phyloP scores from a whole-genome alignment of 2,888 invertebrate genomes.

The Conchocele bisecta region DNA sequence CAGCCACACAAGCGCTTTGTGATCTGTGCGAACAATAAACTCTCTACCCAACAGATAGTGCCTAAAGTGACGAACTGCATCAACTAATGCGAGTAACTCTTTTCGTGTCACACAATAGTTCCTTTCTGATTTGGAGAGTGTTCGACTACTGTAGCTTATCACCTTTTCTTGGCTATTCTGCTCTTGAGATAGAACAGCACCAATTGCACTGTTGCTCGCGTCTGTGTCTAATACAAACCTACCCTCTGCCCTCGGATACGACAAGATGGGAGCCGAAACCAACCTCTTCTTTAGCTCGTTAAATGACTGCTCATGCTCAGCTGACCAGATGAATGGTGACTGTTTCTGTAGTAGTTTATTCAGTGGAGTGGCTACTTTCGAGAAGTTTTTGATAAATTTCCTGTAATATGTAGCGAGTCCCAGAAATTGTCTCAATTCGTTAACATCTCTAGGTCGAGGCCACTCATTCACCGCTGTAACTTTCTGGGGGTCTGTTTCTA shows the following conservation, averaged over 20 bases:
- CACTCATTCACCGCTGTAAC: not conserved
- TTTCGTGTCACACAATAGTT: slow-evolving; percentile 32
- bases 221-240: not conserved
- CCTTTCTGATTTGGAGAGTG: slow-evolving; percentile 8
- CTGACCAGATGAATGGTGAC: not conserved
- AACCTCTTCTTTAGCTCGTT: not conserved
- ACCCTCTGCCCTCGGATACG: not conserved
- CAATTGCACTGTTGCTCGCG: not conserved
- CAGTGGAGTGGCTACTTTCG: not conserved
- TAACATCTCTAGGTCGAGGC: not conserved
- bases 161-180: not conserved
- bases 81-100: slow-evolving; percentile 23
- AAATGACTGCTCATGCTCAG: not conserved
- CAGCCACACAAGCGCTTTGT: slow-evolving; percentile 46
- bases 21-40: slow-evolving; percentile 43
- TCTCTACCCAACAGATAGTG: slow-evolving; percentile 43
- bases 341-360: not conserved
- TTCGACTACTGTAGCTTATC: not conserved
- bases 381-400: not conserved
- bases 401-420: not conserved
- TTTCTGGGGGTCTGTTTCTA: not conserved
- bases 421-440: not conserved
- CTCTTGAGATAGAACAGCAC: not conserved
- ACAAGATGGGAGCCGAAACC: not conserved
- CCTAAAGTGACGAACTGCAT: slow-evolving; percentile 21